A percentile compares a stretch with the other conserved stretches of the same genome.
phyloP scores from a whole-genome alignment of 2,797 vertebrate genomes.

The Naso thynnoides region DNA sequence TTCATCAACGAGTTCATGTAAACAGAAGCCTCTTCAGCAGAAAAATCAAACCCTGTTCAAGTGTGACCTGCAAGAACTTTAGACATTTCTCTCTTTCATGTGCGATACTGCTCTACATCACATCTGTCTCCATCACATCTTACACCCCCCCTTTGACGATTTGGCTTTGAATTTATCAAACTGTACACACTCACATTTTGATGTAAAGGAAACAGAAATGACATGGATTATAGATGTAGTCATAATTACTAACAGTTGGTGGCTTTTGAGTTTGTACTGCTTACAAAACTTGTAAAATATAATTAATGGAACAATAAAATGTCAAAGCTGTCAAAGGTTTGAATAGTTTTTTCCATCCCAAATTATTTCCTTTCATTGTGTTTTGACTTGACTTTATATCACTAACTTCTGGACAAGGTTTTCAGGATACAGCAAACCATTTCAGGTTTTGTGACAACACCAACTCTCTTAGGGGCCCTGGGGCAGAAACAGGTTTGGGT shows the following conservation, averaged over 20 bases:
- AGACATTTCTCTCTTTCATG: constrained; percentile 56
- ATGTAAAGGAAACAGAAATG: constrained; percentile 47
- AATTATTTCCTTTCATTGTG: not conserved
- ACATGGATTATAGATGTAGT: constrained; percentile 60
- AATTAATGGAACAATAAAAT: constrained; percentile 78
- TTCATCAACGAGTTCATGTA: constrained; percentile 83
- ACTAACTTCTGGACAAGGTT: not conserved
- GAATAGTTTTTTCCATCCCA: constrained; percentile 16
- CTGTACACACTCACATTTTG: constrained; percentile 53
- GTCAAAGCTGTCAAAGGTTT: constrained; percentile 65
- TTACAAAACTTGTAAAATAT: constrained; percentile 73
- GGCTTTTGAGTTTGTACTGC: constrained; percentile 67
- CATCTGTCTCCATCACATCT: constrained; percentile 56
- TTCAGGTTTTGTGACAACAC: not conserved
- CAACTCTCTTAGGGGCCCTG: not conserved
- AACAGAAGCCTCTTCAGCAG: constrained; percentile 43
- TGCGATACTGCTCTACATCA: constrained; percentile 52
- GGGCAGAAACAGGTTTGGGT: not conserved
- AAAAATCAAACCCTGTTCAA: constrained; percentile 37
- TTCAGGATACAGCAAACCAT: not conserved
- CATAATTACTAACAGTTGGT: constrained; percentile 71
- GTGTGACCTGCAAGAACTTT: constrained; percentile 49
- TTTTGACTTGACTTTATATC: not conserved
- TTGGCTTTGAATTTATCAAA: constrained; percentile 64
- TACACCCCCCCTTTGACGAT: constrained; percentile 52